Base-by-base conservation (phyloP, 2,888 invertebrate species). In the Caenorhabditis macrosperma region DNA sequence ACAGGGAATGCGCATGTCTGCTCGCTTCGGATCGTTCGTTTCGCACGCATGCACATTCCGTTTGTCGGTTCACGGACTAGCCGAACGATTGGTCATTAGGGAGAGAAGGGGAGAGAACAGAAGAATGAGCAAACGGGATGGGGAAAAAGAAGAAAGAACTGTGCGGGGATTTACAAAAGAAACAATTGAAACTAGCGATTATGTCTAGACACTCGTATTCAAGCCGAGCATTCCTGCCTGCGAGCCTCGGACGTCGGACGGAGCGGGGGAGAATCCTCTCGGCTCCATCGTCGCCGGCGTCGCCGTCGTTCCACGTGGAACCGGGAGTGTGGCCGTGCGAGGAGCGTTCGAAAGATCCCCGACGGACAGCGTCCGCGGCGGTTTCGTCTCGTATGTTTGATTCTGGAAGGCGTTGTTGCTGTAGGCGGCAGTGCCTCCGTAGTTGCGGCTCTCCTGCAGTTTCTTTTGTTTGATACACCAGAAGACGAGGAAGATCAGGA, bases 401-500 rank as follows among this genome's bases (percentile, higher is more conserved):
- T 74, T 74, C 55, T 63, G 81, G 74, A 72, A 80, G 7, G 69
- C 81, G 22, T 66, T 71, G 50, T 81, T 81, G 46, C 54, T 67
- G 57, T 81, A 81, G 20, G 81, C 81, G 12, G 81, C 81, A n/a
- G 75, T 61, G 7, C 80, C 80, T 20, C 44, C 68, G 44, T 71
- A 69, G 17, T 69, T 48, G 6, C 71, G 10, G 0, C 30, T 33
- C n/a, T 82, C 82, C 59, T 83, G 76, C 22, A 64, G 68, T 48
- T 79, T 71, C 74, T 77, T 80, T 76, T 84, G 83, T 50, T 86
- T 86, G 55, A 81, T 78, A 41, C 86, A 86, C 86, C 86, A 86
- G 69, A 82, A 85, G 20, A 86, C 57, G 38, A 83, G 63, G 83
- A 86, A 86, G 35, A 86, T 75, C 17, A 85, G 52, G 28, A 84